Conservation (phyloP, 1,140 invertebrate genomes). For the Anastrepha obliqua region DNA sequence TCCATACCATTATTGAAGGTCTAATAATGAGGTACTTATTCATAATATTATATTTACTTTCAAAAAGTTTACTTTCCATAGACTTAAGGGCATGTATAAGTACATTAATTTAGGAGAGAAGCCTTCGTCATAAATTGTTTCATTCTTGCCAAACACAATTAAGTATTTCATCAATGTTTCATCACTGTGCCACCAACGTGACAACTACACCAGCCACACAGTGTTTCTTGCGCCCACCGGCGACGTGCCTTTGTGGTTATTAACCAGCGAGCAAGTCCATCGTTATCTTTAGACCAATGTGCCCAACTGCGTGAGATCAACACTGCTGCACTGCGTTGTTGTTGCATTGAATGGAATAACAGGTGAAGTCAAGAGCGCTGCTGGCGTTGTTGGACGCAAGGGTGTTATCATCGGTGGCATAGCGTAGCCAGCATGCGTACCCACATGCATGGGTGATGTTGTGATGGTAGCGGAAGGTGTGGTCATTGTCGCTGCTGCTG, state of each 20-base stretch:
- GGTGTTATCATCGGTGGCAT: conserved; percentile 45
- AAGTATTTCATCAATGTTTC: too few relatives aligned
- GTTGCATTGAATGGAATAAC: not conserved
- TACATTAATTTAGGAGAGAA: too few relatives aligned
- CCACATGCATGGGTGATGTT: not conserved
- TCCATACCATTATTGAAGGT: too few relatives aligned
- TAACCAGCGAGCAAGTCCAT: not conserved
- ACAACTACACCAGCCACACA: not conserved
- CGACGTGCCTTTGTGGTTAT: not conserved
- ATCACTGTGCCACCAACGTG: conserved; percentile 9
- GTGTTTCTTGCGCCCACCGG: not conserved
- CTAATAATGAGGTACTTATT: too few relatives aligned
- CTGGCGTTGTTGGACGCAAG: not conserved
- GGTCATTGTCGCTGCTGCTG: not conserved
- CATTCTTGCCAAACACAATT: too few relatives aligned
- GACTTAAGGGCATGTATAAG: too few relatives aligned
- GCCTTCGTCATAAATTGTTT: too few relatives aligned
- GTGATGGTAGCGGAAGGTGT: conserved; percentile 3
- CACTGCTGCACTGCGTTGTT: not conserved
- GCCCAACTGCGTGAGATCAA: conserved; percentile 58
- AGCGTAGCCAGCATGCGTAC: not conserved
- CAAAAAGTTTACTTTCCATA: too few relatives aligned
- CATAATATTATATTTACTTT: too few relatives aligned
- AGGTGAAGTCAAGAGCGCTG: not conserved
- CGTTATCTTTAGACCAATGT: conserved; percentile 56